Conservation (phyloP, 1,140 invertebrate genomes). For the Geopemphigus sp. region DNA sequence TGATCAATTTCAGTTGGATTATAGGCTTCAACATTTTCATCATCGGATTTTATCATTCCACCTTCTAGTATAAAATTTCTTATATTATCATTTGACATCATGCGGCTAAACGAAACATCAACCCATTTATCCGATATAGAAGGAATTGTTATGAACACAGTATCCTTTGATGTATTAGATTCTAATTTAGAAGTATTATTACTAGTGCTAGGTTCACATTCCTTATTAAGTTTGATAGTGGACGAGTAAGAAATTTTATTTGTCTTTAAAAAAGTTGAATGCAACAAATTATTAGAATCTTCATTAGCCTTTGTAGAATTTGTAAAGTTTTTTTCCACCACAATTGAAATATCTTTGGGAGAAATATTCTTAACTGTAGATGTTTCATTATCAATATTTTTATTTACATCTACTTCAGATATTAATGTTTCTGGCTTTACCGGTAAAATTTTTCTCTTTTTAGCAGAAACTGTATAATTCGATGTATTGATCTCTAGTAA, state of each 20-base stretch:
- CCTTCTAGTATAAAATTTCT: neutral
- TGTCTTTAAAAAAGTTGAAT: neutral
- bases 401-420: neutral
- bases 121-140: neutral
- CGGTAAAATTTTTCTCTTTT: no score
- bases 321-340: no score
- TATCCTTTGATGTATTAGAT: neutral
- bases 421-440: no score
- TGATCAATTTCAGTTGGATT: slow-evolving; percentile 70
- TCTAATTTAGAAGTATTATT: neutral
- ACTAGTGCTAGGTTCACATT: neutral
- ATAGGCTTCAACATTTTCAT: neutral
- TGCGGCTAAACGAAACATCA: neutral
- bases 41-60: neutral
- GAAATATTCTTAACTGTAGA: neutral
- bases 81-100: neutral
- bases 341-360: neutral
- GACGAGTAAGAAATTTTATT: neutral
- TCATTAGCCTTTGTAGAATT: neutral
- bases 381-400: neutral
- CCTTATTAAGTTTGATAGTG: neutral
- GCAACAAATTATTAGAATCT: neutral
- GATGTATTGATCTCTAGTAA: neutral
- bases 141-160: neutral
- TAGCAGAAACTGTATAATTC: no score